Conservation (phyloP, 2,888 invertebrate genomes). For the Volucella zonaria region DNA sequence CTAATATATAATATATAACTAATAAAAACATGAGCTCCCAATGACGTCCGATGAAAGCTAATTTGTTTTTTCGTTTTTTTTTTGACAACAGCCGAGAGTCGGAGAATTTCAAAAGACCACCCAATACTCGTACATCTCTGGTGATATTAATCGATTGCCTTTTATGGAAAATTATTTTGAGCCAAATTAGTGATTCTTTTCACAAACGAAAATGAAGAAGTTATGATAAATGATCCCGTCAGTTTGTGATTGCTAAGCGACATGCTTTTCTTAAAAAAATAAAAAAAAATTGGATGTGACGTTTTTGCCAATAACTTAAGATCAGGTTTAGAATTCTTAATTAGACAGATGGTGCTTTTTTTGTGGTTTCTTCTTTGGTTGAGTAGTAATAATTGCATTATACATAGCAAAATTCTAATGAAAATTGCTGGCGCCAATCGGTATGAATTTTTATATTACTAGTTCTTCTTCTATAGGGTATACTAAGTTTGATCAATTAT, state of each 20-base stretch:
- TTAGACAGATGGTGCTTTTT: neutral
- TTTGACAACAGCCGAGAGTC: neutral
- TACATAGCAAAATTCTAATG: neutral
- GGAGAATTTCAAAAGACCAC: conserved; percentile 50
- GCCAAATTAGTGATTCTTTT: conserved; percentile 33
- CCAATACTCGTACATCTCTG: conserved; percentile 17
- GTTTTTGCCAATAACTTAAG: neutral
- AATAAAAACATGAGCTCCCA: conserved; percentile 46
- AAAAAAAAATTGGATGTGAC: neutral
- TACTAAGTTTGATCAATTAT: too few species aligned
- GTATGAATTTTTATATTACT: neutral
- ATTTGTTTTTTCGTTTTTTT: neutral
- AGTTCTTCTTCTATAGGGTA: neutral
- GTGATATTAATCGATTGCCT: conserved; percentile 39
- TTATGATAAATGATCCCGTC: conserved; percentile 46
- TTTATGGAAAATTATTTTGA: conserved; percentile 22
- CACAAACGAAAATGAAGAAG: conserved; percentile 33
- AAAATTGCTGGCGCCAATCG: neutral
- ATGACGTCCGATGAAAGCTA: conserved; percentile 17
- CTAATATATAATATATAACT: neutral
- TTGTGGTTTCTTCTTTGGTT: too few species aligned
- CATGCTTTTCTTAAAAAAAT: conserved; percentile 7
- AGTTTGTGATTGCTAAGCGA: conserved; percentile 4
- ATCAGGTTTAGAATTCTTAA: conserved; percentile 19
- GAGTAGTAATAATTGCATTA: neutral